phyloP scores from a whole-genome alignment of 2,888 invertebrate genomes.

The Drosophila putrida region DNA sequence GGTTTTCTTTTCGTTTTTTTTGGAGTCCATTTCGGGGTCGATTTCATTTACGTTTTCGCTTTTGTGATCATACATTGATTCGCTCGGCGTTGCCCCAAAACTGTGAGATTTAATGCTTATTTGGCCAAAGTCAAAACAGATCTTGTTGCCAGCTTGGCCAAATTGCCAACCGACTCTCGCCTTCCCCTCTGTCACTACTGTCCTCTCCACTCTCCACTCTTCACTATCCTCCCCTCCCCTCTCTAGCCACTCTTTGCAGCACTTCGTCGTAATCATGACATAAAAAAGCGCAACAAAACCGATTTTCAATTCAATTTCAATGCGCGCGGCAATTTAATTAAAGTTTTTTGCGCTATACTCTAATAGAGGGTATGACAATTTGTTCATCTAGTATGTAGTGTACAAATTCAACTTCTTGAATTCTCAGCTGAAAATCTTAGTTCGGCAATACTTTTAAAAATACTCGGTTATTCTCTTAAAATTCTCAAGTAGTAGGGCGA shows the following conservation, averaged over 20 bases:
- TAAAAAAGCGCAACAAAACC: slow-evolving; percentile 81
- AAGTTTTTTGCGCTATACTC: slow-evolving; percentile 43
- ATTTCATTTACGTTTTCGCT: slow-evolving; percentile 31
- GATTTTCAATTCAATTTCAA: slow-evolving; percentile 81
- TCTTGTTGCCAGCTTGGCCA: slow-evolving; percentile 52
- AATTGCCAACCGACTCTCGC: background rate
- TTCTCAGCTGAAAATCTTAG: background rate
- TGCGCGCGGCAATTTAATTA: slow-evolving; percentile 77
- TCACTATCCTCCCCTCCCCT: background rate
- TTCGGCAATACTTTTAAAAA: background rate
- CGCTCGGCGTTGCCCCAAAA: slow-evolving; percentile 50
- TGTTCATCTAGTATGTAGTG: background rate
- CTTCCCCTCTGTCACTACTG: background rate
- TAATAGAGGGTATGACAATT: slow-evolving; percentile 2
- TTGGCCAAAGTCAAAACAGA: slow-evolving; percentile 82
- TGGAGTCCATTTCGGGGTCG: slow-evolving; percentile 7
- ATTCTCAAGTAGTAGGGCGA: too few species aligned
- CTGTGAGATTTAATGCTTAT: slow-evolving; percentile 81
- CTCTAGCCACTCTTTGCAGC: background rate
- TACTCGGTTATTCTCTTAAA: background rate
- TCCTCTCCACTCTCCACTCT: too few species aligned
- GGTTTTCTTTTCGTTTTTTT: background rate
- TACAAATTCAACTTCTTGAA: background rate
- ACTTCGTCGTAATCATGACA: slow-evolving; percentile 75
- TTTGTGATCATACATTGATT: slow-evolving; percentile 30